Conservation (phyloP, 2,113 vertebrate species). For the Progne subis region DNA sequence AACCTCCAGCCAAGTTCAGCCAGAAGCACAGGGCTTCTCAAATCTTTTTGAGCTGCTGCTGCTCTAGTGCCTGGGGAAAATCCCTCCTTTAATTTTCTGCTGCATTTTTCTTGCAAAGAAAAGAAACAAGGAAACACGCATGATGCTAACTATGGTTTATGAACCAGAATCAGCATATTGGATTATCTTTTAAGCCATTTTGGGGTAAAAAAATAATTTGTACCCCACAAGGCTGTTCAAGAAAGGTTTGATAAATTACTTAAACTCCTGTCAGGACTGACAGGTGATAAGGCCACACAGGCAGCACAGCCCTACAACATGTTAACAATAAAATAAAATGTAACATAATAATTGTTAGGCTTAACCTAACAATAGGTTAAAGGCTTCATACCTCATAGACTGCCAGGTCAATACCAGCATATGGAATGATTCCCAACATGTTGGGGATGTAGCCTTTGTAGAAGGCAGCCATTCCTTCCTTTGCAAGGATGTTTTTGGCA, state of each 20-base stretch:
- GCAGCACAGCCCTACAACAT: background rate
- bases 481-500: slow-evolving; percentile 85
- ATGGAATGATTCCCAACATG: slow-evolving; percentile 95
- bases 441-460: slow-evolving; percentile 97
- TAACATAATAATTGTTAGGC: background rate
- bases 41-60: background rate
- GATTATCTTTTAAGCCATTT: background rate
- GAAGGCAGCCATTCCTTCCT: slow-evolving; percentile 88
- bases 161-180: background rate
- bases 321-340: background rate
- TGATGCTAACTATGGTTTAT: background rate
- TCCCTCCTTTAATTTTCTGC: background rate
- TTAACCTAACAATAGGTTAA: background rate
- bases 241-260: background rate
- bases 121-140: background rate
- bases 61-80: background rate
- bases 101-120: background rate
- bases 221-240: background rate
- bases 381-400: slow-evolving; percentile 88
- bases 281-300: background rate
- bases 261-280: background rate
- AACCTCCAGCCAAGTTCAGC: background rate
- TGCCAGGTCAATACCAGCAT: slow-evolving; percentile 94
- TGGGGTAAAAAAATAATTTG: background rate
- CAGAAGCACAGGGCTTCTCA: background rate